Evolutionary conservation across 2,888 invertebrate species (phyloP), one percentile per base, ranked within the genome.

Genomic region (Trisateles emortualis): DNA sequence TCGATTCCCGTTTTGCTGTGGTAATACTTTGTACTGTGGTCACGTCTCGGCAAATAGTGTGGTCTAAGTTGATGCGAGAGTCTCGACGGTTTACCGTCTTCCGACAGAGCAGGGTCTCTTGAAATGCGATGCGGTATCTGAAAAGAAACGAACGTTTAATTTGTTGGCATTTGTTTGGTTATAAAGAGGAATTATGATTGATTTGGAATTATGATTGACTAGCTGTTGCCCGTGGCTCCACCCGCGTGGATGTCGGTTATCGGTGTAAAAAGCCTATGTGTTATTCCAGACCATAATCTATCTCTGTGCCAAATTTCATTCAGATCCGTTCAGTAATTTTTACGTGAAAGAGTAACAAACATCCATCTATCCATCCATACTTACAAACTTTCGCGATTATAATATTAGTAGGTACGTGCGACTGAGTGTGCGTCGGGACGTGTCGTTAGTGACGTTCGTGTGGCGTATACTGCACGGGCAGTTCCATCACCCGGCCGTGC

Each of bases 101-200:
- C 13, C 89, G 87, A 60, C 96, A 95, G 54, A 95, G 95, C 57
- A 97, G 88, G 0, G 96, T 96, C 77, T 96, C 95, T 66, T 94
- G 95, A 76, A 97, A 97, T 0, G 97, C 97, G 41, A 94, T 91
- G 10, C 97, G 94, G 87, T 97, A 98, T 68, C 96, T 95, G 92
- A 86, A 59, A 94, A 95, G 6, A 35, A 33, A 9, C 10, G 1
- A 1, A 41, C 10, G 6, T 3, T 33, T 5, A 10, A 48, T 16
- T 36, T 1, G 1, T 10, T 13, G 11, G 5, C 11, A 40, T 26
- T 40, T n/a, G 13, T 38, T 17, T 16, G 24, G 9, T 8, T 24
- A 24, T 9, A 24, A 1, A 9, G 24, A 24, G 8, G 24, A 8
- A 24, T 24, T 5, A 3, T 2, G 24, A 24, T 24, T 24, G 24